Evolutionary conservation across 2,797 vertebrate genomes (phyloP), one percentile per base, ranked within the genome.

Genomic region (Oreonectes daqikongensis): DNA sequence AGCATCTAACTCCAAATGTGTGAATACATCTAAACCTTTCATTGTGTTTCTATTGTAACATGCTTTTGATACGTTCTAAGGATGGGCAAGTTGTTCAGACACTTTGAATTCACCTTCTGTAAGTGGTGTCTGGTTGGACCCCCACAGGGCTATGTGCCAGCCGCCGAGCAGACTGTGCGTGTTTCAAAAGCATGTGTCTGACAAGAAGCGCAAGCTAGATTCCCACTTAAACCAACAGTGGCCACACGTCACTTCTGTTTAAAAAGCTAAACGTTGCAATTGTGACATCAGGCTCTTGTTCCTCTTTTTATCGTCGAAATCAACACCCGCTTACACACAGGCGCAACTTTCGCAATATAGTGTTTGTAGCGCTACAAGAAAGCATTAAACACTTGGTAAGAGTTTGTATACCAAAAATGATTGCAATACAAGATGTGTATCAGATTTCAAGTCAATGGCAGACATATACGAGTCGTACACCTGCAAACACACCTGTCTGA

Each of bases 221-320:
- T 57, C 28, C 42, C n/a, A 59, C 69, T 73, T 80, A 3, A 32
- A 74, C 50, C 24, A 66, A 75, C 50, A 66, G 82, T 84, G 87
- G 86, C 90, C 92, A 91, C 90, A 87, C 88, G 89, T 63, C n/a
- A 88, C 87, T 85, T 88, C 86, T 86, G 90, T 90, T 90, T 86
- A 91, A 91, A 92, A 86, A 89, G 73, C 85, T 61, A 48, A 82
- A 86, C 87, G 86, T 87, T 86, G 87, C 63, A 71, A 87, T 77
- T 76, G 78, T 83, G 68, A 75, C 30, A 53, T 77, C 72, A 85
- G 81, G 85, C 72, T 78, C 82, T 84, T 88, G 88, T 86, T 82
- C 77, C 86, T 84, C 84, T 74, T 82, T 82, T 77, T 72, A 59
- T 40, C 50, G 35, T 68, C 46, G n/a, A 24, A 48, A 66, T 55